phyloP scores from a whole-genome alignment of 2,888 invertebrate genomes.

The Proisotoma minuta region DNA sequence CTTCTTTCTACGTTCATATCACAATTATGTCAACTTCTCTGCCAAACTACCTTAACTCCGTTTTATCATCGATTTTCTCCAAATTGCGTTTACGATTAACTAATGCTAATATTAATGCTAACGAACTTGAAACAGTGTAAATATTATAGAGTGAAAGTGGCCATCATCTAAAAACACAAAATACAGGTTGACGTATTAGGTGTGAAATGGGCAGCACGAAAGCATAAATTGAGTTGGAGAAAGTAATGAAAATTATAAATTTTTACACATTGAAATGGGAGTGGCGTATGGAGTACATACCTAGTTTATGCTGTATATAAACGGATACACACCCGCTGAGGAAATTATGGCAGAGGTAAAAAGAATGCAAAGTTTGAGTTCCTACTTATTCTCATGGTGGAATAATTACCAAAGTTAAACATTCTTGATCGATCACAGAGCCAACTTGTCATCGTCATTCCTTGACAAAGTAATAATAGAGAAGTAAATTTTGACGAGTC shows the following conservation, averaged over 20 bases:
- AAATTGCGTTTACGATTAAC: not conserved
- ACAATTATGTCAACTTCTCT: not conserved
- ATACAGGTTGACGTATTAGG: slow-evolving; percentile 4
- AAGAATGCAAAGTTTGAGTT: not conserved
- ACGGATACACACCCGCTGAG: not conserved
- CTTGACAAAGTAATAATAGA: slow-evolving; percentile 32
- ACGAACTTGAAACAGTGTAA: not conserved
- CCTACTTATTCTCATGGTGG: not conserved
- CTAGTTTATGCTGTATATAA: not conserved
- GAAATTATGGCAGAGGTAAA: slow-evolving; percentile 1
- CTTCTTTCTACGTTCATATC: not conserved
- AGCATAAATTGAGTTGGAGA: slow-evolving; percentile 1
- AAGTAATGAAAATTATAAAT: not conserved
- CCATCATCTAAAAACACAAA: not conserved
- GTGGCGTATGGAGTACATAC: not conserved
- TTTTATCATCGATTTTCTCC: not conserved
- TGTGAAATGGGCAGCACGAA: slow-evolving; percentile 7
- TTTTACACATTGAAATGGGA: not conserved
- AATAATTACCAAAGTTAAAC: slow-evolving; percentile 19
- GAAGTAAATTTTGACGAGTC: slow-evolving; percentile 12
- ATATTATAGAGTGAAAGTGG: not conserved
- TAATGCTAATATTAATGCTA: too few relatives aligned
- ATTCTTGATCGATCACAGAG: slow-evolving; percentile 35
- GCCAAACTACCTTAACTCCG: not conserved
- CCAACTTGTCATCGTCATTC: slow-evolving; percentile 37